These are phyloP conservation scores for Cygnus atratus DNA, from an alignment of 2,113 vertebrate species.

Conservation along the genomic window DNA sequence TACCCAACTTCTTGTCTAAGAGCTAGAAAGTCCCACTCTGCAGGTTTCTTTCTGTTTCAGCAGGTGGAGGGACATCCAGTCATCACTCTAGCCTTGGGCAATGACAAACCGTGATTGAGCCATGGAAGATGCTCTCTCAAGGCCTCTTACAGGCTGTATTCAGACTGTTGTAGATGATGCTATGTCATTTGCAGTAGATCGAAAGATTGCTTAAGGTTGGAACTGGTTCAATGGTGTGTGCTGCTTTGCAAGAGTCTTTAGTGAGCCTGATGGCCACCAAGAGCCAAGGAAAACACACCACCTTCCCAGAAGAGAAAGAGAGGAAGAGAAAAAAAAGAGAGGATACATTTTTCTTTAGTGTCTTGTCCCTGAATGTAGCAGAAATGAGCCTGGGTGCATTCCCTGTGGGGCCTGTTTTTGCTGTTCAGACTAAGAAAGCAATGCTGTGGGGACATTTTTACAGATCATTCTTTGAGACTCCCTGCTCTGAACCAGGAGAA, in stretches of 20 bases:
- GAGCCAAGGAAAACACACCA: background rate
- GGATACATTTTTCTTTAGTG: background rate
- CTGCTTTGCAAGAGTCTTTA: background rate
- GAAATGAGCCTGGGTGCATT: accelerated
- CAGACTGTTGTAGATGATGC: background rate
- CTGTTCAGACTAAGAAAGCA: background rate
- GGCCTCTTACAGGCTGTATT: background rate
- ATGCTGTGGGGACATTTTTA: background rate
- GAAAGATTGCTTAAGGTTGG: background rate
- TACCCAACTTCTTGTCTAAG: background rate
- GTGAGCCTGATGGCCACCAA: background rate
- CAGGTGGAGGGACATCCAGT: background rate
- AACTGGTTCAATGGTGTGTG: accelerated
- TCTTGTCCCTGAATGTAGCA: background rate
- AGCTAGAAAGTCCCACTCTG: background rate
- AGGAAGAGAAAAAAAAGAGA: background rate
- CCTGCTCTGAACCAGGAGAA: background rate
- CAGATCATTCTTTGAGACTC: background rate
- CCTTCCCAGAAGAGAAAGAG: background rate
- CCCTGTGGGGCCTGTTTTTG: background rate
- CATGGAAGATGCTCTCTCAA: background rate
- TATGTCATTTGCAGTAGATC: background rate
- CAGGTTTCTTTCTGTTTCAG: background rate
- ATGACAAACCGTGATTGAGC: background rate
- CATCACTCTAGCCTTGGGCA: background rate